Base-by-base conservation (phyloP, 2,888 invertebrate genomes). In the Ditula angustiorana region DNA sequence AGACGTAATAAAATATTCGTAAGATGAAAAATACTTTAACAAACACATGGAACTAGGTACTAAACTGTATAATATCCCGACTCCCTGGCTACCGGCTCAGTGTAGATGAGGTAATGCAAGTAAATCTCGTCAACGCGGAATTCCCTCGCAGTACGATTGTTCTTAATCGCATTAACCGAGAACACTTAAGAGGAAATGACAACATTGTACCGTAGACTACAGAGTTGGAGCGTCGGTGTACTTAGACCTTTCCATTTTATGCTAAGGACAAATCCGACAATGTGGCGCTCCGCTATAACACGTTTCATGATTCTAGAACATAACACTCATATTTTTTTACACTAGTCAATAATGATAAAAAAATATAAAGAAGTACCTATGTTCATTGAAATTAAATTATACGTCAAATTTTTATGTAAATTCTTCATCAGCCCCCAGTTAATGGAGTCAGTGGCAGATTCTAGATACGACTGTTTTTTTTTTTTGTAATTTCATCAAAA, bases 141-240 rank as follows among this genome's bases (percentile, higher is more conserved):
- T 52, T 30, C 49, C 21, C 26, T 35, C 61, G 16, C 46, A 28
- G 44, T 57, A 30, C 46, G 53, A 64, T 47, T 59, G 64, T 59
- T 58, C 52, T 52, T 64, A 59, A 64, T 59, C 59, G 64, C 46
- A 64, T 64, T 64, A 59, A 46, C 46, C 53, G 24, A 52, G 58
- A 59, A 59, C 53, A 64, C 59, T 64, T 64, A 55, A 23, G 58
- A 46, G 63, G 44, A 58, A 64, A 58, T 58, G 58, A 47, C 58
- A 59, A 53, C 64, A 59, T 33, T 26, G 47, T 30, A 26, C 28
- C 56, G 44, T 57, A 35, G 37, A 21, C 37, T 41, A 13, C 35
- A 60, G 50, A 41, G 21, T 16, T 19, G 28, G 50, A 30, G 30
- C 30, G 30, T 37, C 41, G 30, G 28, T 41, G 24, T 49, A 16